Percentiles rank a stretch among this genome's conserved stretches.
phyloP scores from a whole-genome alignment of 2,113 vertebrate species.

The Sus scrofa region DNA sequence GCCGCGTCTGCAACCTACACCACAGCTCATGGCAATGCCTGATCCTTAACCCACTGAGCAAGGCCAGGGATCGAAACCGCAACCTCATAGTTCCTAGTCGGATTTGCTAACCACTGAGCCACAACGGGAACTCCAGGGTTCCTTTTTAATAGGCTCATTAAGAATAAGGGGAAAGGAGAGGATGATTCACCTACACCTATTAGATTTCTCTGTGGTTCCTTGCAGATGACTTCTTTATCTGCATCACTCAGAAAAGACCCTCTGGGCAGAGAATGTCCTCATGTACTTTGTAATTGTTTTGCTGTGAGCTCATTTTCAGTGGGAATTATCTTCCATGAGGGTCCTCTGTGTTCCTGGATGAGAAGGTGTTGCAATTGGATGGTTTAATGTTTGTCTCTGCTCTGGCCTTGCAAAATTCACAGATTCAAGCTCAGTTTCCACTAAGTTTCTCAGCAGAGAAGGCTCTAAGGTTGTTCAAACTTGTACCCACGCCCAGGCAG shows the following conservation, averaged over 20 bases:
- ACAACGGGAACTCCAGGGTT: too few relatives aligned
- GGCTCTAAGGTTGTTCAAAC: not conserved
- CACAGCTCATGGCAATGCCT: too few relatives aligned
- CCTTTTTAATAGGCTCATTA: not conserved
- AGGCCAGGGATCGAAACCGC: too few relatives aligned
- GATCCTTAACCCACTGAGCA: too few relatives aligned
- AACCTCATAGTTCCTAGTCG: too few relatives aligned
- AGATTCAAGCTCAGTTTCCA: conserved; percentile 42
- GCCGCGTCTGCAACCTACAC: too few relatives aligned
- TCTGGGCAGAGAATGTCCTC: not conserved
- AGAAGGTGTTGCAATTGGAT: not conserved
- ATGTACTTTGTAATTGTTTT: conserved; percentile 5
- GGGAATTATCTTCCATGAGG: conserved; percentile 18
- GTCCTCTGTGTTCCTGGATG: not conserved
- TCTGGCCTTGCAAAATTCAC: conserved; percentile 29
- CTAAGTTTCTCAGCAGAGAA: not conserved
- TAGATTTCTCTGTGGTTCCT: conserved; percentile 38
- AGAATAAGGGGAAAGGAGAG: not conserved
- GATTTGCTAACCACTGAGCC: too few relatives aligned
- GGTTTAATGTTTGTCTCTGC: conserved; percentile 31
- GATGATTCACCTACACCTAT: not conserved
- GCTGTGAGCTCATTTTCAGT: conserved; percentile 49
- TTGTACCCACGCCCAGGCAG: not conserved
- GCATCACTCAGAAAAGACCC: not conserved
- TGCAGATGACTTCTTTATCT: conserved; percentile 19